Percentiles rank a stretch among this genome's conserved stretches.
Conservation (phyloP, 1,140 invertebrate species). For the Onthophagus taurus region DNA sequence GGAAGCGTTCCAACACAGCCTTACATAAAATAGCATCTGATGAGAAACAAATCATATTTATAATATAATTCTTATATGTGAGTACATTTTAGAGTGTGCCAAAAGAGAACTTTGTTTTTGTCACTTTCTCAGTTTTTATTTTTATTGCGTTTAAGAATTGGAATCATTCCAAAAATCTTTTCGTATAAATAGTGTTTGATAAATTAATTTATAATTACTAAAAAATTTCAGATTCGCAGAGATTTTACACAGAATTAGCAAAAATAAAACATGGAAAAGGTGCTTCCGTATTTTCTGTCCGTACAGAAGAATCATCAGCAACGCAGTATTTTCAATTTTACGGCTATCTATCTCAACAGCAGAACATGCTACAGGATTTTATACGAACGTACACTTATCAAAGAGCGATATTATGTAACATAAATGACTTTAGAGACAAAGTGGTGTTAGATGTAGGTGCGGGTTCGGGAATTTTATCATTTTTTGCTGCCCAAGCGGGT, state of each 20-base stretch:
- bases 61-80: no score
- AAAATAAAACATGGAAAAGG: conserved; percentile 70
- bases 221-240: conserved; percentile 51
- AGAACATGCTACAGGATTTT: conserved; percentile 99
- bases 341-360: conserved; percentile 97
- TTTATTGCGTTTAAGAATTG: no score
- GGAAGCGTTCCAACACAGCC: no score
- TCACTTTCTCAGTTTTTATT: no score
- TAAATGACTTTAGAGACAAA: conserved; percentile 86
- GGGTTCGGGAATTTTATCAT: conserved; percentile 94
- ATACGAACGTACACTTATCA: conserved; percentile 98
- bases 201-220: not conserved
- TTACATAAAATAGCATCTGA: no score
- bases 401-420: conserved; percentile 88
- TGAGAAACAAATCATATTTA: no score
- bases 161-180: no score
- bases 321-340: conserved; percentile 99
- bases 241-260: conserved; percentile 66
- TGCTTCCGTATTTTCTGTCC: conserved; percentile 83
- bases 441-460: conserved; percentile 95
- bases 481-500: conserved; percentile 96
- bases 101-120: no score
- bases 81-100: no score
- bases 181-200: not conserved
- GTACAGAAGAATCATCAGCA: conserved; percentile 95